Evolutionary conservation across 2,113 vertebrate species (phyloP).

Genomic region (Malurus cyaneus): DNA sequence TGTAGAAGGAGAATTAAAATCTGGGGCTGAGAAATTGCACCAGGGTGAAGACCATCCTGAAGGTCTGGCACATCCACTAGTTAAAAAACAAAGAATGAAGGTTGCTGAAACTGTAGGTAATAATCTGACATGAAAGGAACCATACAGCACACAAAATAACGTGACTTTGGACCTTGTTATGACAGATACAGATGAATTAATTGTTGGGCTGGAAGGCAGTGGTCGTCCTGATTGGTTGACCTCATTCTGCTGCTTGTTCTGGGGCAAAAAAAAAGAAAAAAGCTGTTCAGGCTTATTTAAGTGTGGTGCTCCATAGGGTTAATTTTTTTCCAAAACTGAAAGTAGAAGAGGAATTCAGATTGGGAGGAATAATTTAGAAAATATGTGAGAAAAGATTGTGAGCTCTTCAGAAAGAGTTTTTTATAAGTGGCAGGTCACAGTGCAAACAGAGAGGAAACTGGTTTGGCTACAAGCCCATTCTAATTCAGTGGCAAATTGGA

Average conservation of each 20-base stretch:
- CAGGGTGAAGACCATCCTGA: neutral
- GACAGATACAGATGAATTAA: constrained; percentile 12
- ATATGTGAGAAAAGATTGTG: constrained; percentile 27
- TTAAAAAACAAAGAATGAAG: neutral
- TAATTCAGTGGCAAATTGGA: neutral
- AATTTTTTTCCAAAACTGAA: constrained; percentile 18
- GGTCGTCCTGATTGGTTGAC: neutral
- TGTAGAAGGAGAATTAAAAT: neutral
- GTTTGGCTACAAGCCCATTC: constrained; percentile 24
- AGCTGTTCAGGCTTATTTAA: neutral
- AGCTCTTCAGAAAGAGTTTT: constrained; percentile 29
- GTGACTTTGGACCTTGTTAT: fast-evolving
- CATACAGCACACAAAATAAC: neutral
- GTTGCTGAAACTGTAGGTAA: neutral
- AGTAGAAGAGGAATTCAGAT: neutral
- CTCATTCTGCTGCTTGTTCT: neutral
- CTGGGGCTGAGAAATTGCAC: neutral
- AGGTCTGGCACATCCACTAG: neutral
- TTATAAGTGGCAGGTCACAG: constrained; percentile 23
- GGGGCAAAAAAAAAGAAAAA: neutral
- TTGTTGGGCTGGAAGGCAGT: neutral
- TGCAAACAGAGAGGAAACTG: neutral
- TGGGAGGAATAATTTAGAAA: neutral
- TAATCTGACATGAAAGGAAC: neutral
- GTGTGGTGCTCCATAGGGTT: neutral